phyloP scores from a whole-genome alignment of 2,113 vertebrate genomes.

The Charadrius vociferus region DNA sequence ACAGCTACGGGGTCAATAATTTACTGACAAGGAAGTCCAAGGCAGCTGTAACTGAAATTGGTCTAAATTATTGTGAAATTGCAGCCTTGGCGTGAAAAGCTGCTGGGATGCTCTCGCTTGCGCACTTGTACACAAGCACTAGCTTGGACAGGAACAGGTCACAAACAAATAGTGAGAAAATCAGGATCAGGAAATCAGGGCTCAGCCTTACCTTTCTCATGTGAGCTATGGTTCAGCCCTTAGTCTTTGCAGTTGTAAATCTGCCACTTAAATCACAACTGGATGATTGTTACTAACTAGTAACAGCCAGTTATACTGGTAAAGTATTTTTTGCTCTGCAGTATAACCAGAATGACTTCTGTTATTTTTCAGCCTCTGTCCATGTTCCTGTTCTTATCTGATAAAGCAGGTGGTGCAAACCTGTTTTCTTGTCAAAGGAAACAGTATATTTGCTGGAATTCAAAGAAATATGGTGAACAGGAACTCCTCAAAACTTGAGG shows the following conservation, averaged over 20 bases:
- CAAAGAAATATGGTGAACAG: background rate
- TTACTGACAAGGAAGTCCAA: background rate
- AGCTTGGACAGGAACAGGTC: background rate
- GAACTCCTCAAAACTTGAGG: background rate
- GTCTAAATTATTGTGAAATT: constrained; percentile 6
- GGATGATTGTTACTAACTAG: background rate
- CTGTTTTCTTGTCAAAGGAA: background rate
- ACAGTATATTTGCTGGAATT: background rate
- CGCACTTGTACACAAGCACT: background rate
- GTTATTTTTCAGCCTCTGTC: background rate
- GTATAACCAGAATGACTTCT: background rate
- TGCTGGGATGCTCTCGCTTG: background rate
- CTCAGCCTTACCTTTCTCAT: background rate
- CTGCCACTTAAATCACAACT: background rate
- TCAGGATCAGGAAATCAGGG: background rate
- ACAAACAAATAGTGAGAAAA: background rate
- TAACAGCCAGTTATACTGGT: background rate
- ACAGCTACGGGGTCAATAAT: background rate
- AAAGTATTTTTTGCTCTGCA: background rate
- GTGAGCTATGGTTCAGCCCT: background rate
- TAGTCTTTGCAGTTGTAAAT: background rate
- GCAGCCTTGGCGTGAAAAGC: background rate
- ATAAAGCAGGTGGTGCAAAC: background rate
- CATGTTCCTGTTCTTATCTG: background rate
- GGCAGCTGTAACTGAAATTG: background rate